A percentile compares a stretch with the other conserved stretches of the same genome.
These are phyloP conservation scores for Isoperla grammatica DNA, from an alignment of 2,888 invertebrate genomes.

Conservation along the genomic window DNA sequence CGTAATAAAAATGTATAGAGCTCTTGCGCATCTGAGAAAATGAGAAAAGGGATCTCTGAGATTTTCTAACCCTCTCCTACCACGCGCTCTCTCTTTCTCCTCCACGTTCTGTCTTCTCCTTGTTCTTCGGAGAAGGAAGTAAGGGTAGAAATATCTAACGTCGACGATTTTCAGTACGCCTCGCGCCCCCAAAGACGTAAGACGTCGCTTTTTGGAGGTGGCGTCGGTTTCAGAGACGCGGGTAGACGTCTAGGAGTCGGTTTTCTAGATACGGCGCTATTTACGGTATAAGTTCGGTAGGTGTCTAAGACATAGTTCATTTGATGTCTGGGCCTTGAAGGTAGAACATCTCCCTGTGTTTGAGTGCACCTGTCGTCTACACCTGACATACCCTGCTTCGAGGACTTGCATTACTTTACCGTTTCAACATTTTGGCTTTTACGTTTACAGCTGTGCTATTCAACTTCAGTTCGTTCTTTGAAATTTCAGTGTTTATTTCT, in stretches of 20 bases:
- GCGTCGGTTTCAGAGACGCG: conserved; percentile 12
- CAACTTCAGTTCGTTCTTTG: too few species aligned
- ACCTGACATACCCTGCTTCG: background rate
- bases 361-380: background rate
- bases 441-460: too few species aligned
- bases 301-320: conserved; percentile 16
- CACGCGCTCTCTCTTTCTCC: conserved; percentile 13
- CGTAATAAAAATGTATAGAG: conserved; percentile 15
- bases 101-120: conserved; percentile 15
- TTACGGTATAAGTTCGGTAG: conserved; percentile 15
- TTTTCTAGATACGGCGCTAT: background rate
- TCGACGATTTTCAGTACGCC: conserved; percentile 23
- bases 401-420: too few species aligned
- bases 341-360: background rate
- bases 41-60: conserved; percentile 19
- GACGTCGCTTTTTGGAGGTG: conserved; percentile 27
- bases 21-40: conserved; percentile 18
- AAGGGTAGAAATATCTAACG: conserved; percentile 18
- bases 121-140: conserved; percentile 19
- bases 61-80: conserved; percentile 17
- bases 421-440: too few species aligned
- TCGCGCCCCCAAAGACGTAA: conserved; percentile 26
- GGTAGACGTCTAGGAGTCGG: background rate
- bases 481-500: too few species aligned
- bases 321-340: background rate